Evolutionary conservation across 35 echinoderm and acorn worm species (phyloP).

Genomic region (Apostichopus californicus): DNA sequence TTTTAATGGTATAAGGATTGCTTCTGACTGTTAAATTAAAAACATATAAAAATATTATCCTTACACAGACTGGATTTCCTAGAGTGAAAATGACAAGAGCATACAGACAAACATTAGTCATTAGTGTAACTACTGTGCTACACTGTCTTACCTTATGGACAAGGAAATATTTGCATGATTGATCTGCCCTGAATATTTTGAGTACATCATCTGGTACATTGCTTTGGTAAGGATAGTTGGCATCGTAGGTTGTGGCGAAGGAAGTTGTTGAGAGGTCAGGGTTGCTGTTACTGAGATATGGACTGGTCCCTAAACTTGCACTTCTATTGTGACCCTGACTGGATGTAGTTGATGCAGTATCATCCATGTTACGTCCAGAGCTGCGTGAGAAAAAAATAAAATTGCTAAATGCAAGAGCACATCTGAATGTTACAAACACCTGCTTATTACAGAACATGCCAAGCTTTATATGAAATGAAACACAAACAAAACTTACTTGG

Average conservation of each 20-base stretch:
- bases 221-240: conserved; percentile 48
- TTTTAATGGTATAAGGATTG: no score
- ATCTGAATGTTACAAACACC: no score
- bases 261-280: conserved; percentile 84
- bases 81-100: no score
- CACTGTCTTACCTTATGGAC: conserved; percentile 84
- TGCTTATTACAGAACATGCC: no score
- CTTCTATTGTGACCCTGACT: conserved; percentile 60
- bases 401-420: background rate
- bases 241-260: conserved; percentile 36
- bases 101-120: no score
- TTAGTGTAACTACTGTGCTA: no score
- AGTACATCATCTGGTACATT: conserved; percentile 91
- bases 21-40: no score
- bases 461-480: background rate
- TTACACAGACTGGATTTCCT: no score
- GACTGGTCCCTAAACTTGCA: conserved; percentile 77
- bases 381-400: background rate
- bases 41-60: no score
- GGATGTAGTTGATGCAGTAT: conserved; percentile 40
- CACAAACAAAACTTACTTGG: conserved; percentile 68
- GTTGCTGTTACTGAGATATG: conserved; percentile 94
- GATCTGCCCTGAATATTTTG: conserved; percentile 93
- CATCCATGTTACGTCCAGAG: background rate
- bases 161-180: conserved; percentile 98